A percentile compares a stretch with the other conserved stretches of the same genome.
Conservation (phyloP, 2,888 invertebrate genomes). For the Leptarthrus brevirostris region DNA sequence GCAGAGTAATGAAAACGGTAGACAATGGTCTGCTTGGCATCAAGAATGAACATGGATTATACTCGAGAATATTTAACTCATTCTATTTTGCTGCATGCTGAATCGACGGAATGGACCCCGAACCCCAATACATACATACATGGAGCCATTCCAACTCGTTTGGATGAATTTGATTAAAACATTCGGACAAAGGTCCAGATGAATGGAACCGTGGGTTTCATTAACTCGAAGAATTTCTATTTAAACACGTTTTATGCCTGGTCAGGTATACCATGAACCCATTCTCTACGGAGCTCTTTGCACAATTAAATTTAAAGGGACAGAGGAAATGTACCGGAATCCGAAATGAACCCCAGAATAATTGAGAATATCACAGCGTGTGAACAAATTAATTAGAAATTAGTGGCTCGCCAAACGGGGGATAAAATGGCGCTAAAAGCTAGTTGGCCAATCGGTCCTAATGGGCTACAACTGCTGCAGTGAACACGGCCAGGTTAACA, state of each 20-base stretch:
- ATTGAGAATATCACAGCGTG: slow-evolving; percentile 34
- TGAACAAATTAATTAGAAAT: slow-evolving; percentile 45
- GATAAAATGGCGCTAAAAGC: slow-evolving; percentile 22
- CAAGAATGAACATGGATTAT: not conserved
- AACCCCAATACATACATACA: too few species aligned
- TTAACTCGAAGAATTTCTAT: slow-evolving; percentile 43
- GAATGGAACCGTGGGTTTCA: slow-evolving; percentile 43
- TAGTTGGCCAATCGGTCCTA: not conserved
- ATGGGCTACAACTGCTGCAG: not conserved
- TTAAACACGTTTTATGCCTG: slow-evolving; percentile 34
- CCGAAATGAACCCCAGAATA: not conserved
- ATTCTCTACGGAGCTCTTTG: slow-evolving; percentile 1
- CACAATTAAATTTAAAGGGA: slow-evolving; percentile 1
- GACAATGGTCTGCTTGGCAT: slow-evolving; percentile 18
- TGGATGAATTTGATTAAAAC: slow-evolving; percentile 45
- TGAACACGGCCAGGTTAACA: slow-evolving; percentile 1
- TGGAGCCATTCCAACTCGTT: slow-evolving; percentile 24
- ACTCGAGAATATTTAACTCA: not conserved
- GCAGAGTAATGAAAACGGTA: slow-evolving; percentile 23
- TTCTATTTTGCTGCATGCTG: not conserved
- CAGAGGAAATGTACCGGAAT: not conserved
- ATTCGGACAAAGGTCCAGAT: slow-evolving; percentile 34
- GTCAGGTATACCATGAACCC: slow-evolving; percentile 27
- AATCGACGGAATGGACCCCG: slow-evolving; percentile 15
- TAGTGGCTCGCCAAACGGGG: slow-evolving; percentile 1